Evolutionary conservation across 2,113 vertebrate species (phyloP).

Genomic region (Strix uralensis): DNA sequence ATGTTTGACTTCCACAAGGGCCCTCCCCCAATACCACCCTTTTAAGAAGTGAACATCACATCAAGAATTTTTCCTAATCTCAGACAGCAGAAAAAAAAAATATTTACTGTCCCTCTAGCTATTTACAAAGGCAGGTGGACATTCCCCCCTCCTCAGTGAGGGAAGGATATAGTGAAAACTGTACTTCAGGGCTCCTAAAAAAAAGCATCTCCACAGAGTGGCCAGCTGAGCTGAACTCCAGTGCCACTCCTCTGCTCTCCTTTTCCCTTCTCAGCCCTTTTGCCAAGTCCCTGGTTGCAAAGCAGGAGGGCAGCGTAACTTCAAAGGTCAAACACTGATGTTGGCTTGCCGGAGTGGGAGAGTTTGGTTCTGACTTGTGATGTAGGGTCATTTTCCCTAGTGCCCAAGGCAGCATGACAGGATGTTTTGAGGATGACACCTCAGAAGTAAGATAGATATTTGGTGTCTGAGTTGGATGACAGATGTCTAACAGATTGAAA

Average conservation of each 20-base stretch:
- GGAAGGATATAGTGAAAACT: not conserved
- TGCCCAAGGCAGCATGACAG: not conserved
- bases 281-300: not conserved
- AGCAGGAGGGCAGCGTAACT: not conserved
- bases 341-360: not conserved
- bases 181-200: not conserved
- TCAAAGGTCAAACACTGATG: not conserved
- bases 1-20: not conserved
- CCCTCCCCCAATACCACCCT: not conserved
- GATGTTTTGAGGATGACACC: not conserved
- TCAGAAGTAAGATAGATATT: constrained; percentile 30
- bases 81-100: not conserved
- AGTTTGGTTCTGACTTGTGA: not conserved
- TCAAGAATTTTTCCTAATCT: not conserved
- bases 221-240: not conserved
- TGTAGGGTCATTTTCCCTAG: not conserved
- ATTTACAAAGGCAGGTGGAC: not conserved
- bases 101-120: not conserved
- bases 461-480: not conserved
- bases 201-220: not conserved
- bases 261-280: not conserved
- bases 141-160: not conserved
- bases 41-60: not conserved
- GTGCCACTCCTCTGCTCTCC: not conserved
- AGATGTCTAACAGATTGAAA: constrained; percentile 22